phyloP scores from a whole-genome alignment of 2,888 invertebrate genomes.

The Agapetus fuscipes region DNA sequence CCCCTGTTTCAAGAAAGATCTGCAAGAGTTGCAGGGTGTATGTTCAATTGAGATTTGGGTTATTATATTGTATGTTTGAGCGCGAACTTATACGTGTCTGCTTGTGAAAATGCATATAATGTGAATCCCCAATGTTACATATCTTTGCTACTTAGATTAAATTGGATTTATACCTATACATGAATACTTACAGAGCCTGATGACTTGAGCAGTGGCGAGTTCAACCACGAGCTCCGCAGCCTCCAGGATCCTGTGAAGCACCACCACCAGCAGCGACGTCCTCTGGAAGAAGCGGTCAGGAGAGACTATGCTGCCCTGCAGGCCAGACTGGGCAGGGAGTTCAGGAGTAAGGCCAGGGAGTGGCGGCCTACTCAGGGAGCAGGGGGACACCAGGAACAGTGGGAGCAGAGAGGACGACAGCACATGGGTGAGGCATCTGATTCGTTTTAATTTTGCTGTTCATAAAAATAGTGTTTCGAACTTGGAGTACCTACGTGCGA shows the following conservation, averaged over 20 bases:
- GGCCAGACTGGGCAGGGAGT: conserved; percentile 61
- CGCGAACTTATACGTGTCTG: too few relatives aligned
- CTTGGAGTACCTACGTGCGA: too few relatives aligned
- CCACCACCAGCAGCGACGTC: background rate
- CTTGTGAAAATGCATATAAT: too few relatives aligned
- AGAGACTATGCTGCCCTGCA: conserved; percentile 63
- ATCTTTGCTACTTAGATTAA: too few relatives aligned
- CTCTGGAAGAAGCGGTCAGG: conserved; percentile 55
- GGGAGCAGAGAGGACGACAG: background rate
- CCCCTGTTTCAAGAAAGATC: too few relatives aligned
- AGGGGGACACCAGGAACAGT: background rate
- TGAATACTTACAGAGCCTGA: conserved; percentile 24
- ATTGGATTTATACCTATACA: too few relatives aligned
- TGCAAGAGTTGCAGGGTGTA: too few relatives aligned
- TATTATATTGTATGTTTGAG: too few relatives aligned
- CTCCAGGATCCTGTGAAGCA: conserved; percentile 14
- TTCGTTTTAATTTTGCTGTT: background rate
- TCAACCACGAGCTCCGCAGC: conserved; percentile 27
- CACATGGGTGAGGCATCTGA: too few relatives aligned
- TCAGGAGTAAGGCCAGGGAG: conserved; percentile 52
- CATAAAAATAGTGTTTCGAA: too few relatives aligned
- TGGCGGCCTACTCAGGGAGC: background rate
- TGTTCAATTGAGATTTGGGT: too few relatives aligned
- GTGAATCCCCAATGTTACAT: too few relatives aligned
- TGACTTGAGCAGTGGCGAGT: conserved; percentile 33